Base-by-base conservation (phyloP, 2,113 vertebrate species). In the Sceloporus undulatus region DNA sequence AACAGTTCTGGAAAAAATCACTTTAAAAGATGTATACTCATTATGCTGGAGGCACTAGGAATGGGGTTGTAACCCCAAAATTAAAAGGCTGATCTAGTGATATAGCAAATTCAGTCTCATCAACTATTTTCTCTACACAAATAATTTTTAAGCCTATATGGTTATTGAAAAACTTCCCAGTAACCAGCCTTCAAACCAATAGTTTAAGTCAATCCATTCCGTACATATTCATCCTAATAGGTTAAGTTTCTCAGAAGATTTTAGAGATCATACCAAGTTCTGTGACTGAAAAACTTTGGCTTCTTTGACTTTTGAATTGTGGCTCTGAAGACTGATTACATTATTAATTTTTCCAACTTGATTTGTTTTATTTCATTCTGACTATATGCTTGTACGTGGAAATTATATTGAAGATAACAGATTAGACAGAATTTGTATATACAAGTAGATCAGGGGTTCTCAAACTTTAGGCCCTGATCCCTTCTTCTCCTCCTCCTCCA, bases 61-160 rank as follows among this genome's bases (percentile, higher is more conserved):
- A 21, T 7, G 68, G 18, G 68, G 18, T 21, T n/a, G 27, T 18
- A 70, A 71, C 16, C 25, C 38, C 74, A 10, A 21, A 19, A 19
- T 70, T 25, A 76, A 82, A 68, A 23, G 38, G 23, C 2, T 82
- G 38, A 29, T 83, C 18, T 52, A 48, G 19, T 83, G 52, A 82
- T 82, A 40, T 66, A 83, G 68, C 40, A 82, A 82, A 82, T 42
- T 42, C 59, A 82, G 23, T 66, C 80, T 40, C 65, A 66, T 42
- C 59, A 82, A 48, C 40, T 62, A 59, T 34, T 19, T 80, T 62
- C 19, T 59, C 27, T 34, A 34, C 3, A 9, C 56, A 59, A 56
- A 79, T 77, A 14, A 77, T 78, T 52, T 42, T 48, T 48, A 75
- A 75, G 18, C n/a, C 34, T 75, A 1, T 19, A 9, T 7, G 19